Percentiles rank a stretch among this genome's conserved stretches.
phyloP scores from a whole-genome alignment of 2,797 vertebrate genomes.

The Enteromius trimaculatus region DNA sequence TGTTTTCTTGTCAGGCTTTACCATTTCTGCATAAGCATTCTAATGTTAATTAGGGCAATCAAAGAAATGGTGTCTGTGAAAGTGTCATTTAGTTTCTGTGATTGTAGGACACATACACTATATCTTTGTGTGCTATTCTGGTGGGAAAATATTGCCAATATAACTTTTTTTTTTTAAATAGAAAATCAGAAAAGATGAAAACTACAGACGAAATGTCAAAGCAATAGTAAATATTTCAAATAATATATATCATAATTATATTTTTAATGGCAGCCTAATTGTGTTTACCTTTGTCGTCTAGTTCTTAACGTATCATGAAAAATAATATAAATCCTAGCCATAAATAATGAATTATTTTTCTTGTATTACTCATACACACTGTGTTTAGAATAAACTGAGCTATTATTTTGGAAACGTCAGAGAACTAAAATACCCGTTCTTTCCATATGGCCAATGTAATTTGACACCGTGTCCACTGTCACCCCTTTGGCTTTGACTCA shows the following conservation, averaged over 20 bases:
- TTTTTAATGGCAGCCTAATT: neutral
- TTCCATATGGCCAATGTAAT: constrained; percentile 4
- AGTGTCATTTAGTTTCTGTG: neutral
- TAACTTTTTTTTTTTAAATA: neutral
- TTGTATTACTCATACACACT: neutral
- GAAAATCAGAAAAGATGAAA: neutral
- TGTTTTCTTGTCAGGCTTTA: neutral
- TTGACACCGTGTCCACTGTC: constrained; percentile 14
- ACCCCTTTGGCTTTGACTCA: neutral
- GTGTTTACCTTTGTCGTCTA: neutral
- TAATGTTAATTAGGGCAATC: constrained; percentile 5
- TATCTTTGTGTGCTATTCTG: neutral
- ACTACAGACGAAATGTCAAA: neutral
- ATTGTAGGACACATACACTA: neutral
- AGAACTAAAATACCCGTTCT: neutral
- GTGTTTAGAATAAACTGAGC: neutral
- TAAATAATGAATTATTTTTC: neutral
- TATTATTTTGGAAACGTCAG: neutral
- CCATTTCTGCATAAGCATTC: neutral
- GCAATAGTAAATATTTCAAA: neutral
- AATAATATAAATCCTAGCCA: neutral
- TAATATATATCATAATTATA: neutral
- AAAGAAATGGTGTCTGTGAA: neutral
- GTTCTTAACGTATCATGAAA: neutral
- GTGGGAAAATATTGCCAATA: neutral